Base-by-base conservation (phyloP, 2,797 vertebrate genomes). In the Chrysolophus pictus region DNA sequence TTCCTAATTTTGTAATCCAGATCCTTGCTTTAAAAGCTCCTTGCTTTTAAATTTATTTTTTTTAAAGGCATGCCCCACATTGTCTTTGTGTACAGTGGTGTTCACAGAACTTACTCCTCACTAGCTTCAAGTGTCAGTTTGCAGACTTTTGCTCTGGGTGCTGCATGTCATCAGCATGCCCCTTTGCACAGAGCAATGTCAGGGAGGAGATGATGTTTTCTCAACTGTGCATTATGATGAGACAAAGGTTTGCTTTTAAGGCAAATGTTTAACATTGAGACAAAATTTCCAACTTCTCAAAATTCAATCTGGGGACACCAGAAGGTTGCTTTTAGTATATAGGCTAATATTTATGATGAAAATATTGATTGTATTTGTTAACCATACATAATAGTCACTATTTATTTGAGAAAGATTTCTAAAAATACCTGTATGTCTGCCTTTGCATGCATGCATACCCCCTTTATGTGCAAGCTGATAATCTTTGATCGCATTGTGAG, bases 161-260 rank as follows among this genome's bases (percentile, higher is more conserved):
- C 64, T 73, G 23, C 1, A 1, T 33, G 0, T 68, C 22, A 3
- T 6, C 33, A 70, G 22, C 37, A 10, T 35, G 12, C 7, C 9
- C 9, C 1, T 1, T 22, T 37, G 56, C 35, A 47, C 39, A 16
- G 28, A 35, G 14, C 1, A 1, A 7, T 49, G n/a, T 29, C 0
- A 0, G 5, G 28, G 51, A 67, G 31, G 7, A 28, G 42, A 5
- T 3, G 7, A 7, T 35, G 14, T n/a, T 90, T 72, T 72, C 46
- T 53, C 17, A 65, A 6, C 44, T 3, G 1, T 22, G 14, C n/a
- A 29, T 33, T 75, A 21, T 0, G 0, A 10, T 26, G 42, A 2
- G 10, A 9, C 44, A 47, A 65, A 84, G 10, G 58, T 70, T 55
- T 84, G 17, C 21, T 93, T 88, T 87, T 59, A 37, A 92, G 24